phyloP scores from a whole-genome alignment of 2,888 invertebrate species.

The Drosophila leonis region DNA sequence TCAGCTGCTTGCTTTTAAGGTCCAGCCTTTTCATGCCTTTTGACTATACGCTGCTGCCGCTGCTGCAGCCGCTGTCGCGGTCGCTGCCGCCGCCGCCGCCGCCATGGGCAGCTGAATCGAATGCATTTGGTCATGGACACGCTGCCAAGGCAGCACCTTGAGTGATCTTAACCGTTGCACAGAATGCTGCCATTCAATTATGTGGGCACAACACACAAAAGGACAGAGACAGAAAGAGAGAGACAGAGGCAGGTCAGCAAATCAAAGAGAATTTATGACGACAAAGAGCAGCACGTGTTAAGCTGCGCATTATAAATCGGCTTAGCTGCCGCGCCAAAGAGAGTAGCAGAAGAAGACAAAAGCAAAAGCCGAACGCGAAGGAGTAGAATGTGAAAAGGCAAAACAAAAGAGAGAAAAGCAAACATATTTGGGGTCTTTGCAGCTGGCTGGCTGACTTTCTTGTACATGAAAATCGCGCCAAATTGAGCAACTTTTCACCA shows the following conservation, averaged over 20 bases:
- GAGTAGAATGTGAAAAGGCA: background rate
- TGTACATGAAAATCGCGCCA: conserved; percentile 55
- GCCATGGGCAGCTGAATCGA: conserved; percentile 61
- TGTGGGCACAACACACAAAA: conserved; percentile 7
- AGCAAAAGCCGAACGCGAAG: background rate
- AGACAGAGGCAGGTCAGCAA: conserved; percentile 17
- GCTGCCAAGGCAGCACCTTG: conserved; percentile 47
- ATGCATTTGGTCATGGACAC: conserved; percentile 62
- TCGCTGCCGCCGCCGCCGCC: background rate
- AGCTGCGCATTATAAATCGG: conserved; percentile 47
- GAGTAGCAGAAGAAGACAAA: background rate
- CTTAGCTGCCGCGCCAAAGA: conserved; percentile 16
- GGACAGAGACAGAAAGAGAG: background rate
- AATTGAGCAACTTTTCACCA: conserved; percentile 51
- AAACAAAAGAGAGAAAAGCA: background rate
- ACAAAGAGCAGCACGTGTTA: conserved; percentile 59
- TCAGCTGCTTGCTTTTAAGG: conserved; percentile 24
- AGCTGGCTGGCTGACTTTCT: conserved; percentile 29
- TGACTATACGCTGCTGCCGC: conserved; percentile 10
- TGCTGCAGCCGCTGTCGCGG: background rate
- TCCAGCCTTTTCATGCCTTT: conserved; percentile 32
- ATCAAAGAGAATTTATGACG: conserved; percentile 41
- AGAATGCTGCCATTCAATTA: conserved; percentile 16
- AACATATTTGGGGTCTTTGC: conserved; percentile 1
- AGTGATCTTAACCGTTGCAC: conserved; percentile 45